Evolutionary conservation across 2,888 invertebrate genomes (phyloP), one percentile per base, ranked within the genome.

Genomic region (Seira musarum): DNA sequence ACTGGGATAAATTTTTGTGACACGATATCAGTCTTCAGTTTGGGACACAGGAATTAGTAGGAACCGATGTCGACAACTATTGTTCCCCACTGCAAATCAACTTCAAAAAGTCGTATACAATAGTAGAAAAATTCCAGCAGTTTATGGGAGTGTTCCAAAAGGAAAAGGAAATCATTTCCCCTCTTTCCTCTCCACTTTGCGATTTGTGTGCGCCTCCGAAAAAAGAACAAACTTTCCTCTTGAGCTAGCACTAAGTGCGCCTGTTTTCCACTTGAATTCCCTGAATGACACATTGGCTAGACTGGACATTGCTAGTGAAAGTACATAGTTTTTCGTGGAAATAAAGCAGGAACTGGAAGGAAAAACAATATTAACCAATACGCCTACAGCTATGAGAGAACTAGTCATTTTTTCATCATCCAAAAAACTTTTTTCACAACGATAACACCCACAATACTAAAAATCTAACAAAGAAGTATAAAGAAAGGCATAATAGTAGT

Each of bases 261-360:
- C 73, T 72, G 68, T 80, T 80, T 80, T 80, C 79, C 73, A 73
- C 79, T 80, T 69, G 79, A 73, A 80, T 80, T 80, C 79, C 73
- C 79, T 53, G 53, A 80, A 73, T 80, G 79, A 80, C 79, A 80
- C 79, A 80, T 80, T 80, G 68, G 65, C 67, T n/a, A n/a, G n/a
- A n/a, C n/a, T 73, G 79, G 73, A 73, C 73, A 57, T 64, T 72
- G 78, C 60, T 71, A 71, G 78, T 49, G 40, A 40, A 40, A 40
- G 40, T 40, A 40, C n/a, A n/a, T n/a, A n/a, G 40, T 40, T 40
- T 40, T 40, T 40, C 40, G 40, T 40, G 6, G 40, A 13, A 40
- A 13, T 40, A 40, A n/a, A 40, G 40, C 40, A 40, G 40, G 40
- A 40, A 40, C 40, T 40, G 40, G 13, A 40, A 40, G 40, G 40